Conservation (phyloP, 92 coral and sea anemone genomes). For the Epizoanthus stellaris region DNA sequence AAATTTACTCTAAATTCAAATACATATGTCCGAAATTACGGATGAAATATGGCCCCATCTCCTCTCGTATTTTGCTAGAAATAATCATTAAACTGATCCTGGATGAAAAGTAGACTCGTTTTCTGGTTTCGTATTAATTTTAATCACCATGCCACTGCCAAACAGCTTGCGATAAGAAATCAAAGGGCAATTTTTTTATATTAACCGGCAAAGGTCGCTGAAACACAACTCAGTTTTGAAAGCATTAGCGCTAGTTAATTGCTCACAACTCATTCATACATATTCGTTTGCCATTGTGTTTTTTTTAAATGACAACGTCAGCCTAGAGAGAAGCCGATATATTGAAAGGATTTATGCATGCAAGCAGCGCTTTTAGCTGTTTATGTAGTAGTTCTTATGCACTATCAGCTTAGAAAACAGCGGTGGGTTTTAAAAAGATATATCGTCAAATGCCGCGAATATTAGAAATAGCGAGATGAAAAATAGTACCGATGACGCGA, state of each 20-base stretch:
- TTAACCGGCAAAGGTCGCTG: no score
- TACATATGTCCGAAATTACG: neutral
- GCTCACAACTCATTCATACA: no score
- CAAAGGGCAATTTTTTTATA: no score
- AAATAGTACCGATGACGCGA: neutral
- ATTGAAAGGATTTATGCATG: neutral
- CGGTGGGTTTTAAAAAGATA: neutral
- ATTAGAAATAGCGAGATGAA: neutral
- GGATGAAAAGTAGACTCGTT: slow-evolving; percentile 1
- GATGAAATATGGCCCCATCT: neutral
- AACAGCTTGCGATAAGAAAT: no score
- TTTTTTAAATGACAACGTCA: no score
- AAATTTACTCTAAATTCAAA: neutral
- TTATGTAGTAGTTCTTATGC: neutral
- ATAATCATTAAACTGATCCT: slow-evolving; percentile 22
- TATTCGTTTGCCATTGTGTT: no score
- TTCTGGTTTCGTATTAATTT: neutral
- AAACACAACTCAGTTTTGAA: no score
- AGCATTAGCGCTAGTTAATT: no score
- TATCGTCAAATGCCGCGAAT: neutral
- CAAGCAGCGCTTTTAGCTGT: neutral
- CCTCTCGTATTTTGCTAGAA: slow-evolving; percentile 33
- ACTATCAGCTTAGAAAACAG: neutral
- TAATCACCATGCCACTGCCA: neutral
- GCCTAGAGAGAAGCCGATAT: no score